These are phyloP conservation scores for Pseudachorutes palmiensis DNA, from an alignment of 1,140 invertebrate species.

Conservation along the genomic window DNA sequence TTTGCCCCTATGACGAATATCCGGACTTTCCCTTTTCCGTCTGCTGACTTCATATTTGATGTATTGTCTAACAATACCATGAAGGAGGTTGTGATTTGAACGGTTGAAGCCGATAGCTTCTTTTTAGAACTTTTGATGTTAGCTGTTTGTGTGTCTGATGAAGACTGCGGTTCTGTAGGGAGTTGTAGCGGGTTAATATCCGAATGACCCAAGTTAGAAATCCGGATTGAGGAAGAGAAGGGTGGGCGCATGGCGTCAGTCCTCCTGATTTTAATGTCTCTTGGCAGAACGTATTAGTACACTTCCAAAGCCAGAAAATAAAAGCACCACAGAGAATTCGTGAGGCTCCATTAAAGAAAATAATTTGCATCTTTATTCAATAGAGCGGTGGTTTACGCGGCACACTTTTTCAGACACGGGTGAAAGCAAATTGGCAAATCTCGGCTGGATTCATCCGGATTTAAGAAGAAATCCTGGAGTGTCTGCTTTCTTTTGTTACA, in stretches of 20 bases:
- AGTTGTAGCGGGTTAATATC: background rate
- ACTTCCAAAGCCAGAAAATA: too few species aligned
- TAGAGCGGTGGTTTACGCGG: too few species aligned
- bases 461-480: too few species aligned
- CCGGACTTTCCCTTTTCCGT: conserved; percentile 45
- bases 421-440: too few species aligned
- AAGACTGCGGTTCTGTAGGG: background rate
- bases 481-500: too few species aligned
- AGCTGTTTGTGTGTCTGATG: background rate
- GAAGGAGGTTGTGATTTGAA: background rate
- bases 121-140: background rate
- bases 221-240: conserved; percentile 5
- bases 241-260: background rate
- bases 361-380: too few species aligned
- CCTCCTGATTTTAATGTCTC: background rate
- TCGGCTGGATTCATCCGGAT: too few species aligned
- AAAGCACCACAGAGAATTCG: too few species aligned
- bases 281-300: too few species aligned
- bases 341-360: too few species aligned
- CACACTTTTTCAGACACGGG: too few species aligned
- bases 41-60: background rate
- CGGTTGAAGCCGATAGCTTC: background rate
- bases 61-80: background rate
- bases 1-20: conserved; percentile 62
- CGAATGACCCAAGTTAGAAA: background rate